These are phyloP conservation scores for Nerophis ophidion DNA, from an alignment of 2,113 vertebrate genomes.

Conservation along the genomic window DNA sequence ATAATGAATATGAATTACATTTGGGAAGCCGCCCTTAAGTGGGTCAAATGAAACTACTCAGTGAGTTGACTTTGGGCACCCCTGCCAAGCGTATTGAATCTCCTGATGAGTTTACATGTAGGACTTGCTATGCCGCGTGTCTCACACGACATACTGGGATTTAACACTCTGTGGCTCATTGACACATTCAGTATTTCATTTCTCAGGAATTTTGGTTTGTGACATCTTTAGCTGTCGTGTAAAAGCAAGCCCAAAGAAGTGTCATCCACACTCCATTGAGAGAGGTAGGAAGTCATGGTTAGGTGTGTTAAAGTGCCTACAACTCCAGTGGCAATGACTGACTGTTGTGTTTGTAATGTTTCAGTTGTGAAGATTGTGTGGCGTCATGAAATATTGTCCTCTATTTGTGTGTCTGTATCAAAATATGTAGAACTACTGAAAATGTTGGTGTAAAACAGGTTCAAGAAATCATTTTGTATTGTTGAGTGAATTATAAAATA, in stretches of 20 bases:
- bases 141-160: conserved; percentile 30
- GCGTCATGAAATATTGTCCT: neutral
- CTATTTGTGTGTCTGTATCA: neutral
- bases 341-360: conserved; percentile 17
- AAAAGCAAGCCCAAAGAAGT: neutral
- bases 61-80: too few species aligned
- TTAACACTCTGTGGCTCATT: conserved; percentile 2
- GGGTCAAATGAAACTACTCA: too few species aligned
- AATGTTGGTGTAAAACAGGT: conserved; percentile 32
- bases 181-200: conserved; percentile 31
- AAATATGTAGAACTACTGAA: conserved; percentile 10
- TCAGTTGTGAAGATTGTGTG: conserved; percentile 1
- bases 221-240: conserved; percentile 3
- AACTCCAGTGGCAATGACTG: conserved; percentile 28
- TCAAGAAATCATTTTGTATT: conserved; percentile 25
- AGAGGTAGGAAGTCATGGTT: neutral
- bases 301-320: conserved; percentile 54
- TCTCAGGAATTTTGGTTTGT: conserved; percentile 57
- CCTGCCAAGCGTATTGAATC: too few species aligned
- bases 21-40: too few species aligned
- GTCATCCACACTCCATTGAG: too few species aligned
- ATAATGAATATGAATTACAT: too few species aligned
- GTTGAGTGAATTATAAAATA: conserved; percentile 49
- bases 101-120: too few species aligned
- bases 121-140: neutral